phyloP scores from a whole-genome alignment of 2,113 vertebrate genomes.

The Sylvietta virens region DNA sequence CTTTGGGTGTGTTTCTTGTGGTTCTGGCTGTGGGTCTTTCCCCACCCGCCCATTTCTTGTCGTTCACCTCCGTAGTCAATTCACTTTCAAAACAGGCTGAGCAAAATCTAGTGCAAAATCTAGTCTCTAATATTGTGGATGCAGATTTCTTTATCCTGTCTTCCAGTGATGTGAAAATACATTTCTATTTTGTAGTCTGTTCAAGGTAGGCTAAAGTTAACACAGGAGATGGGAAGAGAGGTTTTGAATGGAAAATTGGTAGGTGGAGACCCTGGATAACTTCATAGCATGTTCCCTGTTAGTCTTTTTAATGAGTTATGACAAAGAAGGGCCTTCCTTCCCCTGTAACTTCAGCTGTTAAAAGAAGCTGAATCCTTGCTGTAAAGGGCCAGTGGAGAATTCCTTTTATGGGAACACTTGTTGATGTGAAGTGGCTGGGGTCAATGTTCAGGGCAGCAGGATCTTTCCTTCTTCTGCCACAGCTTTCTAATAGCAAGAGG shows the following conservation, averaged over 20 bases:
- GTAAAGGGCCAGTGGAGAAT: background rate
- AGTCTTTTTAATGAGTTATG: background rate
- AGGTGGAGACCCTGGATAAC: background rate
- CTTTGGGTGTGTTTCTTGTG: background rate
- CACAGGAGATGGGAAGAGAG: background rate
- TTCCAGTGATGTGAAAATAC: background rate
- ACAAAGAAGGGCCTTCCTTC: background rate
- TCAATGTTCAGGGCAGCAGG: background rate
- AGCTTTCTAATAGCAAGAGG: background rate
- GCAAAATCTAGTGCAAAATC: background rate
- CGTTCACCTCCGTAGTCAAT: background rate
- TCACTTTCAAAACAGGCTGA: background rate
- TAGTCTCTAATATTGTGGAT: background rate
- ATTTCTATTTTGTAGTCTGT: background rate
- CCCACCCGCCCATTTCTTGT: background rate
- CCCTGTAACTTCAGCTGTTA: background rate
- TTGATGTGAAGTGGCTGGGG: background rate
- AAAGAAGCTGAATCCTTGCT: background rate
- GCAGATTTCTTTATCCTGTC: background rate
- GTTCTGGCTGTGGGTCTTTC: background rate
- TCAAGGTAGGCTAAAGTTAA: background rate
- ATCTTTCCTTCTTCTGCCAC: background rate
- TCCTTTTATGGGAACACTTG: background rate
- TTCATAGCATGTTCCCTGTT: background rate
- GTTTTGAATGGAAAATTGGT: background rate